phyloP scores from a whole-genome alignment of 2,888 invertebrate genomes.

The Beris morrisii region DNA sequence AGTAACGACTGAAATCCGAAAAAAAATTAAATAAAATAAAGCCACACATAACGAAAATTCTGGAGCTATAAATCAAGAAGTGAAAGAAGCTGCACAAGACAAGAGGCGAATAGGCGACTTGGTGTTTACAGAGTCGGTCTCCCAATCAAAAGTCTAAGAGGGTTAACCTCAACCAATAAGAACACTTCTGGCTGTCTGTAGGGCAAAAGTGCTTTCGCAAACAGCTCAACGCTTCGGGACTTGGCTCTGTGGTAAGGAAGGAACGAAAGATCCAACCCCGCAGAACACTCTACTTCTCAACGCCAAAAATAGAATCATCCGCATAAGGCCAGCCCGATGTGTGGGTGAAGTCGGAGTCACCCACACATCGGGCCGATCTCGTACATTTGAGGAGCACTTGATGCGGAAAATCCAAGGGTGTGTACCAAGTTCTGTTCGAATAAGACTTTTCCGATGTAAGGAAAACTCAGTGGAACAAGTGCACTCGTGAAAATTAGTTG shows the following conservation, averaged over 20 bases:
- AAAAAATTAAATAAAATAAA: not conserved
- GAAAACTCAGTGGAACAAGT: conserved; percentile 34
- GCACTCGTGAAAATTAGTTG: conserved; percentile 35
- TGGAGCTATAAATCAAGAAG: not conserved
- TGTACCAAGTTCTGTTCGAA: conserved; percentile 27
- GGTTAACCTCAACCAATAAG: conserved; percentile 39
- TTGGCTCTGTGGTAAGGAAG: conserved; percentile 13
- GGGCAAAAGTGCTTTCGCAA: conserved; percentile 19
- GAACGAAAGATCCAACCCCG: conserved; percentile 6
- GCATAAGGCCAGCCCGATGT: conserved; percentile 14
- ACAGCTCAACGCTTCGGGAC: conserved; percentile 18
- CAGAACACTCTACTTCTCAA: conserved; percentile 9
- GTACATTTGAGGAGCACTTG: conserved; percentile 37
- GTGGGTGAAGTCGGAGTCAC: conserved; percentile 21
- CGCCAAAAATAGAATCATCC: conserved; percentile 12
- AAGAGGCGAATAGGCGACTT: conserved; percentile 24
- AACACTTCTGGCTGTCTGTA: conserved; percentile 32
- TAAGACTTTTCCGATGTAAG: conserved; percentile 27
- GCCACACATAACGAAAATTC: not conserved
- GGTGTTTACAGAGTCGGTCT: conserved; percentile 25
- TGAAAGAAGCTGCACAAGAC: conserved; percentile 8
- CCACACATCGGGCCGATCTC: not conserved
- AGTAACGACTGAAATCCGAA: conserved; percentile 12
- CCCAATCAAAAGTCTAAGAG: conserved; percentile 39
- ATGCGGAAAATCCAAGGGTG: conserved; percentile 36